phyloP scores from a whole-genome alignment of 2,113 vertebrate species.

The Nothobranchius furzeri region DNA sequence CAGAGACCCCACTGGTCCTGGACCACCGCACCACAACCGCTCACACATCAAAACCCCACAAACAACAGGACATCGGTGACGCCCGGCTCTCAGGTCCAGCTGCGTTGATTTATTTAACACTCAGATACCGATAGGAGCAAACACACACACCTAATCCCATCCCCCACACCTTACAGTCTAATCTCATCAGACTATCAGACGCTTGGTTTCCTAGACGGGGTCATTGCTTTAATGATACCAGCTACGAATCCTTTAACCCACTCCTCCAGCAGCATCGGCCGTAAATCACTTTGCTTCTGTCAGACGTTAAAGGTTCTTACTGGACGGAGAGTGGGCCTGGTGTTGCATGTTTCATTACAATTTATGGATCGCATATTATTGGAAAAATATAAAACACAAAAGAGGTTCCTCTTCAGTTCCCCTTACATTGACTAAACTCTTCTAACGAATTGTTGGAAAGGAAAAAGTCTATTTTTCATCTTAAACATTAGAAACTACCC shows the following conservation, averaged over 20 bases:
- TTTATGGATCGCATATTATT: too few species aligned
- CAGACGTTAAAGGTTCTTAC: background rate
- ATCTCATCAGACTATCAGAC: slow-evolving; percentile 44
- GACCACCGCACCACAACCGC: slow-evolving; percentile 20
- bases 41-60: slow-evolving; percentile 12
- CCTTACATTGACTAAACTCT: background rate
- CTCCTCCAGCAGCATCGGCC: slow-evolving; percentile 3
- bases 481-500: too few species aligned
- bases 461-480: background rate
- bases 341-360: too few species aligned
- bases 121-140: slow-evolving; percentile 42
- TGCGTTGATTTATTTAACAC: slow-evolving; percentile 69
- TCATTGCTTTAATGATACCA: slow-evolving; percentile 64
- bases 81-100: slow-evolving; percentile 58
- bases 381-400: background rate
- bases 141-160: background rate
- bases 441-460: background rate
- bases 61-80: slow-evolving; percentile 56
- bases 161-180: slow-evolving; percentile 20
- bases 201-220: slow-evolving; percentile 53
- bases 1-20: slow-evolving; percentile 16
- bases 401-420: background rate
- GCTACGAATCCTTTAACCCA: slow-evolving; percentile 39
- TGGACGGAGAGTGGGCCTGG: too few species aligned
- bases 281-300: slow-evolving; percentile 4